Conservation (phyloP, 2,888 invertebrate genomes). For the Acanthosepion esculentum region DNA sequence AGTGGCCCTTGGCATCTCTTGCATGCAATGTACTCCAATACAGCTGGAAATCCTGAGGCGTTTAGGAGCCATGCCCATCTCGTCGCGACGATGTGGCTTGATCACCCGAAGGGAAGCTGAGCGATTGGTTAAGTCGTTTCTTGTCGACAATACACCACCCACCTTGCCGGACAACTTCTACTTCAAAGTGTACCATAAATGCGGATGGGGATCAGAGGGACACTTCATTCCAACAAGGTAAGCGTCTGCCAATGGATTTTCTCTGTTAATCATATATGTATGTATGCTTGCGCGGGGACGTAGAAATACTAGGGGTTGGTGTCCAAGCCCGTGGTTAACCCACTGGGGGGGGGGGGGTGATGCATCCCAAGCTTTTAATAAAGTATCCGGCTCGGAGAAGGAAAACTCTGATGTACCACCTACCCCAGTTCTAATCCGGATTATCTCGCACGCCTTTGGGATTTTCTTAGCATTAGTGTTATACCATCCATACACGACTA, state of each 20-base stretch:
- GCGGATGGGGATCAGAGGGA: conserved; percentile 94
- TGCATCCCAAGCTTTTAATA: too few relatives aligned
- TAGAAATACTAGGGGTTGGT: too few relatives aligned
- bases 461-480: too few relatives aligned
- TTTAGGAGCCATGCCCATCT: conserved; percentile 80
- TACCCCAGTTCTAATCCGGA: too few relatives aligned
- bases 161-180: conserved; percentile 94
- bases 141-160: conserved; percentile 80
- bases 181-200: conserved; percentile 93
- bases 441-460: too few relatives aligned
- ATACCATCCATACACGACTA: too few relatives aligned
- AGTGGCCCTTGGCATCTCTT: conserved; percentile 92
- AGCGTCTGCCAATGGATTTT: neutral
- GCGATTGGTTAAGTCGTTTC: conserved; percentile 94
- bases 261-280: neutral
- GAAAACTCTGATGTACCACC: too few relatives aligned
- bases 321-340: too few relatives aligned
- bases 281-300: too few relatives aligned
- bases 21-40: conserved; percentile 94
- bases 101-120: conserved; percentile 90
- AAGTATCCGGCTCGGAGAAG: too few relatives aligned
- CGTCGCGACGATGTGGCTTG: conserved; percentile 84
- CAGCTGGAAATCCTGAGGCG: conserved; percentile 93
- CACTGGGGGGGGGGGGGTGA: too few relatives aligned
- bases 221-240: conserved; percentile 75